phyloP scores from a whole-genome alignment of 2,797 vertebrate species.

The Glossophaga mutica region DNA sequence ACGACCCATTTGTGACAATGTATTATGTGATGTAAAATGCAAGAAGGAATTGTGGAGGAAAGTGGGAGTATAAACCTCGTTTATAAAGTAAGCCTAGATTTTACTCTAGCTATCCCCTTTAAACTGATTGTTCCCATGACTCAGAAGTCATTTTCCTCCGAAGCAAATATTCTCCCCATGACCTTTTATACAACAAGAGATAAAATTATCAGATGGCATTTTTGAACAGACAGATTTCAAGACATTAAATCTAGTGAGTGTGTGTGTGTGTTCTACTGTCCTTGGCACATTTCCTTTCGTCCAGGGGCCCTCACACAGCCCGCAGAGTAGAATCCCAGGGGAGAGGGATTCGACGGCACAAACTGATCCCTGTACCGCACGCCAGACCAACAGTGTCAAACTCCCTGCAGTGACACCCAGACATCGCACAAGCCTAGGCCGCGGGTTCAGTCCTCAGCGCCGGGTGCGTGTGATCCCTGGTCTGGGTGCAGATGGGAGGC shows the following conservation, averaged over 20 bases:
- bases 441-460: not conserved
- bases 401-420: fast-evolving
- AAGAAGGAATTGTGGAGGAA: not conserved
- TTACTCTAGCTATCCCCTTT: not conserved
- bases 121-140: not conserved
- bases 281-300: not conserved
- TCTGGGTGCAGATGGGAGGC: not conserved
- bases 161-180: constrained; percentile 18
- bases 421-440: not conserved
- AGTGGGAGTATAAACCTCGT: not conserved
- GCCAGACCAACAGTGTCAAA: not conserved
- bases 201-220: not conserved
- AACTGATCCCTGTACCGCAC: too few relatives aligned
- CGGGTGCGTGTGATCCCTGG: not conserved
- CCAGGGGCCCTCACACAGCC: not conserved
- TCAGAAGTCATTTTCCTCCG: constrained; percentile 32
- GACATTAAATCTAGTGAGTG: not conserved
- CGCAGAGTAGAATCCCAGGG: not conserved
- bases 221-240: not conserved
- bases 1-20: not conserved
- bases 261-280: not conserved
- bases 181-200: constrained; percentile 7
- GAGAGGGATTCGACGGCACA: not conserved
- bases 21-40: not conserved
- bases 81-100: constrained; percentile 32